These are phyloP conservation scores for Cottus gobio DNA, from an alignment of 2,113 vertebrate species.

Conservation along the genomic window DNA sequence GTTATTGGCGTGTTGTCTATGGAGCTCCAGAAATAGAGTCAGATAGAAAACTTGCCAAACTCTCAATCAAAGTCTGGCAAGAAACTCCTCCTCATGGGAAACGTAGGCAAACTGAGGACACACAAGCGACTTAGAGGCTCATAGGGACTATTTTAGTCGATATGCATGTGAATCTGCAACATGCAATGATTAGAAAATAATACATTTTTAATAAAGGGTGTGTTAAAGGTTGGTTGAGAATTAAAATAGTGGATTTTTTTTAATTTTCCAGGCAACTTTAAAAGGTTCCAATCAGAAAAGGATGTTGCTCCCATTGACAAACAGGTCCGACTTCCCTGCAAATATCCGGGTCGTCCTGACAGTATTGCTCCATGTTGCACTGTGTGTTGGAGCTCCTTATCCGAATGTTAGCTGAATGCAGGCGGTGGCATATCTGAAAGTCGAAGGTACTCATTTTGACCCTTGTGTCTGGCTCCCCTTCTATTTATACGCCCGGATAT, in stretches of 20 bases:
- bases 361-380: background rate
- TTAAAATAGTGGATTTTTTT: conserved; percentile 2
- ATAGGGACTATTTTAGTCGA: conserved; percentile 59
- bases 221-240: background rate
- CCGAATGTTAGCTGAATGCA: conserved; percentile 53
- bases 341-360: background rate
- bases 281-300: background rate
- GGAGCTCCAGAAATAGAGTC: conserved; percentile 69
- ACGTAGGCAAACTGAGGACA: conserved; percentile 70
- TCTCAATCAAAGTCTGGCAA: conserved; percentile 75
- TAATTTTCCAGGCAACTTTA: background rate
- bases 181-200: conserved; percentile 22
- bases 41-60: conserved; percentile 74
- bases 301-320: background rate
- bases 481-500: conserved; percentile 84
- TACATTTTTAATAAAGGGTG: conserved; percentile 27
- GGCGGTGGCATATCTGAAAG: conserved; percentile 71
- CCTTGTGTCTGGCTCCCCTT: conserved; percentile 76
- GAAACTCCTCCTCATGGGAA: conserved; percentile 67
- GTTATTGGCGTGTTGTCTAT: conserved; percentile 71
- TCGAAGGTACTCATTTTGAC: conserved; percentile 77
- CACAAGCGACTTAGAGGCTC: conserved; percentile 53
- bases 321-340: background rate
- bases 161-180: conserved; percentile 38
- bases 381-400: conserved; percentile 29